A percentile compares a stretch with the other conserved stretches of the same genome.
Conservation (phyloP, 2,888 invertebrate species). For the Scaptodrosophila latifasciaeformis region DNA sequence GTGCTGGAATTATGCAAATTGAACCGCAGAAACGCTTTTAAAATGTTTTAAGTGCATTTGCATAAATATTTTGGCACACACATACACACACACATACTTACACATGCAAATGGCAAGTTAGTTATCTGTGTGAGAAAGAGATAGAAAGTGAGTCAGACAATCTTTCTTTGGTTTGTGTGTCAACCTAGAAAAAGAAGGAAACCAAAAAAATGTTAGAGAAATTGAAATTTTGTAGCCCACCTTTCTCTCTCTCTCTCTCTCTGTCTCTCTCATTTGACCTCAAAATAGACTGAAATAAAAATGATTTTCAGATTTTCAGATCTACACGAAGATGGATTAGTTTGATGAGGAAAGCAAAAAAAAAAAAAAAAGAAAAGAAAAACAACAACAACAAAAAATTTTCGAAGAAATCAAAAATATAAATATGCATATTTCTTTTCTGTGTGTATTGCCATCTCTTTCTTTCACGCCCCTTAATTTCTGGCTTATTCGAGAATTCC, state of each 20-base stretch:
- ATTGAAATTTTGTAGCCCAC: slow-evolving; percentile 58
- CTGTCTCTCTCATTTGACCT: neutral
- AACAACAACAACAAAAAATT: too few species aligned
- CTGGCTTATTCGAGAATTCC: too few species aligned
- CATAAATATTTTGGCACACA: slow-evolving; percentile 61
- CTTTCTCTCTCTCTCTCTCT: slow-evolving; percentile 26
- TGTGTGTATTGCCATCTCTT: too few species aligned
- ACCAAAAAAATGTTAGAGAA: slow-evolving; percentile 37
- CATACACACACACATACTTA: slow-evolving; percentile 20
- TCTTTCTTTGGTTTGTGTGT: slow-evolving; percentile 50
- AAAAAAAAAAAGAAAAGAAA: too few species aligned
- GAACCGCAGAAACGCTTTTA: slow-evolving; percentile 69
- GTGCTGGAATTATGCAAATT: slow-evolving; percentile 68
- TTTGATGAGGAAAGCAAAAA: too few species aligned
- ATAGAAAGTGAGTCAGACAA: neutral
- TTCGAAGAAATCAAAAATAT: too few species aligned
- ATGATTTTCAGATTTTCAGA: too few species aligned
- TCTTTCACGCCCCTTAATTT: too few species aligned
- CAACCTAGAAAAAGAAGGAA: too few species aligned
- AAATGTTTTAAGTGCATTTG: slow-evolving; percentile 69
- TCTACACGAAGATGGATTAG: too few species aligned
- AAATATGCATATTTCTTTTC: too few species aligned
- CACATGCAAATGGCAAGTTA: neutral
- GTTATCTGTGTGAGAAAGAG: slow-evolving; percentile 12
- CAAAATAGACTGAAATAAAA: too few species aligned